These are phyloP conservation scores for Drosophila mimetica DNA, from an alignment of 2,888 invertebrate genomes.

Conservation along the genomic window DNA sequence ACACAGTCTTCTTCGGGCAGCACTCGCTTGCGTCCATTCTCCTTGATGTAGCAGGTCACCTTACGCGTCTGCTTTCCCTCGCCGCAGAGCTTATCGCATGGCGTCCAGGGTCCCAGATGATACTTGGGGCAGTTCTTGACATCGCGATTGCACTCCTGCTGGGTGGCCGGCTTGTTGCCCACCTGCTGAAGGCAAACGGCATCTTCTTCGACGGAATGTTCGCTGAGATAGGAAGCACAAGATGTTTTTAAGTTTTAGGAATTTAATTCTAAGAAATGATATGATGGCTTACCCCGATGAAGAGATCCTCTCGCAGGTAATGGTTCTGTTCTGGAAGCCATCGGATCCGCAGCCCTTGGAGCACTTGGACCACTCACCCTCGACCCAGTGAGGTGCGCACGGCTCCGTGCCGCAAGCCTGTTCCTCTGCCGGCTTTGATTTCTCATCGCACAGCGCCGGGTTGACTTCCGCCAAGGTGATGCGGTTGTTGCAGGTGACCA, in stretches of 20 bases:
- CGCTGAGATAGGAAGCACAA: constrained; percentile 79
- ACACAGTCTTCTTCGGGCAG: constrained; percentile 88
- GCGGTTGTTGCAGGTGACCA: constrained; percentile 92
- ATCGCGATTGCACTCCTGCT: constrained; percentile 90
- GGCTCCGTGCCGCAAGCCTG: constrained; percentile 90
- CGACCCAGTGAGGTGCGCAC: constrained; percentile 93
- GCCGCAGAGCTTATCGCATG: constrained; percentile 96
- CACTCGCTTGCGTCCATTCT: constrained; percentile 87
- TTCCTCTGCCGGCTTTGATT: constrained; percentile 89
- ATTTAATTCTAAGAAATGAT: not conserved
- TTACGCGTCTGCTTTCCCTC: constrained; percentile 92
- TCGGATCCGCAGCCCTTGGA: constrained; percentile 92
- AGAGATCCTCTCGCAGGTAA: constrained; percentile 92
- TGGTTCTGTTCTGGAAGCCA: constrained; percentile 88
- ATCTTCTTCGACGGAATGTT: constrained; percentile 90
- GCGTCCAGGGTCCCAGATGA: constrained; percentile 95
- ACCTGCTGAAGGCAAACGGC: constrained; percentile 88
- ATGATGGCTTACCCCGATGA: constrained; percentile 86
- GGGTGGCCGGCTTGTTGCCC: constrained; percentile 89
- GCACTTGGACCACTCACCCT: constrained; percentile 92
- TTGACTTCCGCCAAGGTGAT: constrained; percentile 90
- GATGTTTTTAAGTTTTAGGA: too few relatives aligned
- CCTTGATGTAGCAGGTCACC: constrained; percentile 91
- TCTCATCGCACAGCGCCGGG: constrained; percentile 91
- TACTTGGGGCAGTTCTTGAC: constrained; percentile 91